These are phyloP conservation scores for Girardinichthys multiradiatus DNA, from an alignment of 2,113 vertebrate species.

Conservation along the genomic window DNA sequence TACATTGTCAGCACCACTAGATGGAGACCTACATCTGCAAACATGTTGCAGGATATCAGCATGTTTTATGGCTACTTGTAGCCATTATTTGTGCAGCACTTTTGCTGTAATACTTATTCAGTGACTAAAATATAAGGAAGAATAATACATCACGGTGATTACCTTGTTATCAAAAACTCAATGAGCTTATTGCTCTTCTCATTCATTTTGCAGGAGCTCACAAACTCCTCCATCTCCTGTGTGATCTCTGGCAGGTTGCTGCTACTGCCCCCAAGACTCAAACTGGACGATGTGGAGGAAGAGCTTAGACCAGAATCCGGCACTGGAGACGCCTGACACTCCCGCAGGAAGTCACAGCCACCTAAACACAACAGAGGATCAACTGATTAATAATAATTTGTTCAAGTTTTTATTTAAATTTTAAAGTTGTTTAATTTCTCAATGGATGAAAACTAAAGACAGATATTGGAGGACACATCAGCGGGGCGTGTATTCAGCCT, in stretches of 20 bases:
- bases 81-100: neutral
- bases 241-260: constrained; percentile 93
- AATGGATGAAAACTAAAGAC: neutral
- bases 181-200: constrained; percentile 95
- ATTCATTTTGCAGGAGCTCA: constrained; percentile 82
- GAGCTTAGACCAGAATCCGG: constrained; percentile 95
- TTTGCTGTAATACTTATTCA: neutral
- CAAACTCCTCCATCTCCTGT: constrained; percentile 89
- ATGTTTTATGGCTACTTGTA: neutral
- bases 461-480: neutral
- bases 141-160: neutral
- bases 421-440: constrained; percentile 6
- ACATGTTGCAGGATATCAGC: neutral
- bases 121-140: neutral
- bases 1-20: constrained; percentile 53
- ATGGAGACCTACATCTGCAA: constrained; percentile 42
- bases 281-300: constrained; percentile 95
- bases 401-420: neutral
- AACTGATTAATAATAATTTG: neutral
- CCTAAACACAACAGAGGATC: constrained; percentile 37
- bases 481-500: neutral
- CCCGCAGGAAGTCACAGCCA: constrained; percentile 93
- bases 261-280: constrained; percentile 93
- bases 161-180: constrained; percentile 97
- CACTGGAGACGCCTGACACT: constrained; percentile 90